Conservation (phyloP, 2,888 invertebrate species). For the Lithophane ornitopus region DNA sequence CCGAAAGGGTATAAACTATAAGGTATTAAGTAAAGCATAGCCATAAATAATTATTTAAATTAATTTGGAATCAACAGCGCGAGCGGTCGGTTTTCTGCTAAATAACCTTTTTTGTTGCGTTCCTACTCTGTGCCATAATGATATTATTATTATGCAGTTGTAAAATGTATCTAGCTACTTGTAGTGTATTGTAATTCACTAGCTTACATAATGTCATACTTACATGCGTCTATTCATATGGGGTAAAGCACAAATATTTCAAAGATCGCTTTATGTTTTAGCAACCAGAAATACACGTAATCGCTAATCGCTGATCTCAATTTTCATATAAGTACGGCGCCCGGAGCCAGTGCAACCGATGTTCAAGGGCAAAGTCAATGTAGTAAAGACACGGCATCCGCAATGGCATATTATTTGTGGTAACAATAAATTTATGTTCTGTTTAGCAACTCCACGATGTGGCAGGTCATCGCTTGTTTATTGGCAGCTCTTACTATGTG, state of each 20-base stretch:
- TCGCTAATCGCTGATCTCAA: constrained; percentile 13
- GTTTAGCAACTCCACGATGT: constrained; percentile 91
- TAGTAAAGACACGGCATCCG: neutral
- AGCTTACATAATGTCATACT: neutral
- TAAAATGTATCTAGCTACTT: constrained; percentile 9
- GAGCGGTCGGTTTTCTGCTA: neutral
- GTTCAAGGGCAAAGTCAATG: constrained; percentile 14
- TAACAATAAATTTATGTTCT: constrained; percentile 52
- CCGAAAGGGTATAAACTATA: neutral
- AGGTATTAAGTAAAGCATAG: neutral
- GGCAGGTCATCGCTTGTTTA: constrained; percentile 94
- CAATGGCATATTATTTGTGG: constrained; percentile 10
- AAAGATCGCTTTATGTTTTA: neutral
- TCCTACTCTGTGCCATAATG: neutral
- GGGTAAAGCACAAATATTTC: neutral
- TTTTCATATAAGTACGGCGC: neutral
- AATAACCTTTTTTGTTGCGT: constrained; percentile 6
- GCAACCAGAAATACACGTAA: neutral
- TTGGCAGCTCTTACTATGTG: constrained; percentile 95
- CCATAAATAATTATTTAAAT: neutral
- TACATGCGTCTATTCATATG: neutral
- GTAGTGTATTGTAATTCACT: too few species aligned
- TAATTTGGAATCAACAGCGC: neutral
- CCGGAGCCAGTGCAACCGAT: neutral
- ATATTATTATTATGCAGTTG: neutral